These are phyloP conservation scores for Ceryle rudis DNA, from an alignment of 2,797 vertebrate species.

Conservation along the genomic window DNA sequence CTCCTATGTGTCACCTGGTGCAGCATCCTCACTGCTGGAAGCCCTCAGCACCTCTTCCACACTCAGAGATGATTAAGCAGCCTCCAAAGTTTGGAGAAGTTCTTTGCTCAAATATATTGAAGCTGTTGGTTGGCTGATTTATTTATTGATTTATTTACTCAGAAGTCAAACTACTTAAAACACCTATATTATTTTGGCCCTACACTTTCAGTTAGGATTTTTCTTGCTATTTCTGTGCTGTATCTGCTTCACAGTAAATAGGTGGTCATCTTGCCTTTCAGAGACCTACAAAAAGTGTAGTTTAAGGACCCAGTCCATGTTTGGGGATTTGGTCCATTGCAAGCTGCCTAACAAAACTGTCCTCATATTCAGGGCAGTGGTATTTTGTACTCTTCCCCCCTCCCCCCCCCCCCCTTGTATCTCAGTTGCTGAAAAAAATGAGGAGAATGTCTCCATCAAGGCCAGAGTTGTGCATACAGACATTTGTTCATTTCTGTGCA, in stretches of 20 bases:
- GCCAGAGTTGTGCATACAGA: not conserved
- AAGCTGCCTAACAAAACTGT: not conserved
- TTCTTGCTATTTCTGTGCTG: not conserved
- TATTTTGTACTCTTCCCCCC: not conserved
- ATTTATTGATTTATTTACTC: not conserved
- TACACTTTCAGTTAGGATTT: not conserved
- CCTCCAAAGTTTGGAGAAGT: not conserved
- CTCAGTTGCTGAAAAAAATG: not conserved
- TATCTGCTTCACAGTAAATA: not conserved
- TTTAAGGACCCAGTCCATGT: not conserved
- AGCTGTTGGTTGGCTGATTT: not conserved
- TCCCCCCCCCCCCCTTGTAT: not conserved
- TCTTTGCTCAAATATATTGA: not conserved
- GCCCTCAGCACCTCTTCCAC: rapidly evolving
- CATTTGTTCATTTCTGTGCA: not conserved
- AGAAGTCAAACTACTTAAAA: not conserved
- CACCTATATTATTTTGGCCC: not conserved
- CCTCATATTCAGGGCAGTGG: not conserved
- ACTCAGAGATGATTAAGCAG: not conserved
- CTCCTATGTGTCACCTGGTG: rapidly evolving
- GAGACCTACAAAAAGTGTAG: not conserved
- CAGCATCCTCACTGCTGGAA: rapidly evolving
- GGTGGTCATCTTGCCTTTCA: not conserved
- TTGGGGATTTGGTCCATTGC: not conserved
- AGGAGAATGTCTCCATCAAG: not conserved